Conservation (phyloP, 2,888 invertebrate species). For the Noctuana brunneofusca region DNA sequence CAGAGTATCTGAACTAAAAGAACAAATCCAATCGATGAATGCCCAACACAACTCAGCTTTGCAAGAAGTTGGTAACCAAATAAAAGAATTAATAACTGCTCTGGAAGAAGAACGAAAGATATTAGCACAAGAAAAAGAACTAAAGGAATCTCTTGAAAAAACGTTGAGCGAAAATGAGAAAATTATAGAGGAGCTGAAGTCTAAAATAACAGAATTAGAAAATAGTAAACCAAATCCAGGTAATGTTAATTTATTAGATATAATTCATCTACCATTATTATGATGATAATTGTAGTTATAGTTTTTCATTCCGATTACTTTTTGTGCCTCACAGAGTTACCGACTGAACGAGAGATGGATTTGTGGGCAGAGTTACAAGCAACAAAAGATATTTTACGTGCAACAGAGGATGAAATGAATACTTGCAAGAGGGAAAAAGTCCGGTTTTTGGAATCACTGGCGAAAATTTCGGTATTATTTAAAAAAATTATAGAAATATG, state of each 20-base stretch:
- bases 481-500: not conserved
- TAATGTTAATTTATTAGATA: conserved; percentile 37
- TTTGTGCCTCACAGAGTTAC: conserved; percentile 56
- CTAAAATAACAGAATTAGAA: conserved; percentile 63
- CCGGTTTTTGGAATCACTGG: conserved; percentile 70
- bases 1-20: conserved; percentile 63
- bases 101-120: conserved; percentile 55
- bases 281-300: too few species aligned
- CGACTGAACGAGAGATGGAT: conserved; percentile 73
- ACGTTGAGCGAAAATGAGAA: conserved; percentile 52
- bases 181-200: conserved; percentile 57
- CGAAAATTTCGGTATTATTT: conserved; percentile 64
- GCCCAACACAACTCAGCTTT: conserved; percentile 55
- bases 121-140: conserved; percentile 52
- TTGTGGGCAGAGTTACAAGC: conserved; percentile 72
- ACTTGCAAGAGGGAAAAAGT: conserved; percentile 70
- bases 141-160: conserved; percentile 51
- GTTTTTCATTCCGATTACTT: too few species aligned
- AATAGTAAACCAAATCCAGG: conserved; percentile 64
- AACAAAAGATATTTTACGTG: conserved; percentile 69
- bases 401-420: conserved; percentile 69
- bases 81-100: conserved; percentile 55
- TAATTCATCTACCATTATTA: too few species aligned
- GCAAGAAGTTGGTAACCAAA: conserved; percentile 57
- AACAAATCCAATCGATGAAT: conserved; percentile 59